These are phyloP conservation scores for Pangasius djambal DNA, from an alignment of 2,797 vertebrate genomes.

Conservation along the genomic window DNA sequence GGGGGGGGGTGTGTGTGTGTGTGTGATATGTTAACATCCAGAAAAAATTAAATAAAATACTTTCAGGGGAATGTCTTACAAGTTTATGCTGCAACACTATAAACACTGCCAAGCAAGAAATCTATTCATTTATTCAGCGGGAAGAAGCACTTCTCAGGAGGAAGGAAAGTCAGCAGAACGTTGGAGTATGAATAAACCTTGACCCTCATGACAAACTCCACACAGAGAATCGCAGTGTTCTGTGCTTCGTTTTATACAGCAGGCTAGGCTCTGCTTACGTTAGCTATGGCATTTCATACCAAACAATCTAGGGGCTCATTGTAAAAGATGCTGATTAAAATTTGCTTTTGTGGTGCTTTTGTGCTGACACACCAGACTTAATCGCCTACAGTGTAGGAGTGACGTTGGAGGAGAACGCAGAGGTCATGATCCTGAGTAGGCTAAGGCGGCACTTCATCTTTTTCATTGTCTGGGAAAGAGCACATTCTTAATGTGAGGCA, in stretches of 20 bases:
- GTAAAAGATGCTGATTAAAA: conserved; percentile 48
- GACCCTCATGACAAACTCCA: conserved; percentile 41
- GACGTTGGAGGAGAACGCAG: conserved; percentile 49
- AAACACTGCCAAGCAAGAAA: conserved; percentile 42
- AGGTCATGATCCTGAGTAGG: conserved; percentile 55
- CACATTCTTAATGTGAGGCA: conserved; percentile 20
- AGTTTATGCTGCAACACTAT: conserved; percentile 13
- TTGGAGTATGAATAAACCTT: conserved; percentile 52
- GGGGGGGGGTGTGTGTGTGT: not conserved
- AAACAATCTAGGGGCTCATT: conserved; percentile 45
- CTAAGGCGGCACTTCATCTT: conserved; percentile 36
- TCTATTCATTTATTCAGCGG: conserved; percentile 43
- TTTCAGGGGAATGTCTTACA: conserved; percentile 6
- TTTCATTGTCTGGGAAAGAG: conserved; percentile 33
- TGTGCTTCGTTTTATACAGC: conserved; percentile 19
- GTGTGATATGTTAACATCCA: conserved; percentile 1
- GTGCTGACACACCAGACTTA: conserved; percentile 46
- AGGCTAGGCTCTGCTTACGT: conserved; percentile 51
- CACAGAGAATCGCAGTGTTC: conserved; percentile 42
- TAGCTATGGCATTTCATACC: conserved; percentile 54
- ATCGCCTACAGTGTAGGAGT: conserved; percentile 39
- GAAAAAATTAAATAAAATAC: not conserved
- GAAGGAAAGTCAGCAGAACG: conserved; percentile 45
- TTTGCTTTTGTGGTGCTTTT: conserved; percentile 39
- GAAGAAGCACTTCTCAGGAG: conserved; percentile 24